These are phyloP conservation scores for Actenoides hombroni DNA, from an alignment of 2,113 vertebrate species.

Conservation along the genomic window DNA sequence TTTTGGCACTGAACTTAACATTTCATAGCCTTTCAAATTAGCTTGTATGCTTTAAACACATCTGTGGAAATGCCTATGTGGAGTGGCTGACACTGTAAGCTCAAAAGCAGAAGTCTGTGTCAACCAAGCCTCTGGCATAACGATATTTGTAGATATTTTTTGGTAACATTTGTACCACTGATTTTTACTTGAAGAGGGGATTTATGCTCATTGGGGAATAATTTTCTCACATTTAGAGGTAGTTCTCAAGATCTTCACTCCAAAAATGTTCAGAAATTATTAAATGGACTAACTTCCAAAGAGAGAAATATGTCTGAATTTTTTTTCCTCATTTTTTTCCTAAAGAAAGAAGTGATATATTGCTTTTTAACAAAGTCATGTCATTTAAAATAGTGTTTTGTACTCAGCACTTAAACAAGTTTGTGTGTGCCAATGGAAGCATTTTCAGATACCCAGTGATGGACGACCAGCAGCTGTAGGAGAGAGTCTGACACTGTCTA, in stretches of 20 bases:
- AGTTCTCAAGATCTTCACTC: not conserved
- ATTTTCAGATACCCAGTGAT: not conserved
- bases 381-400: not conserved
- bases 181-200: not conserved
- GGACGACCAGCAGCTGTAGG: not conserved
- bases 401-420: not conserved
- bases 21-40: not conserved
- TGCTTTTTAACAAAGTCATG: not conserved
- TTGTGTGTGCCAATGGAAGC: not conserved
- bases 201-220: not conserved
- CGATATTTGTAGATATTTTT: not conserved
- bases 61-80: not conserved
- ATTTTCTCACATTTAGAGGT: not conserved
- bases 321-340: not conserved
- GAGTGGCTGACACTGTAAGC: not conserved
- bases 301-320: not conserved
- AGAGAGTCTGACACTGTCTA: not conserved
- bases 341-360: not conserved
- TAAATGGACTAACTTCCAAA: not conserved
- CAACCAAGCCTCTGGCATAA: accelerated
- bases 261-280: not conserved
- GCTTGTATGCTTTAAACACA: not conserved
- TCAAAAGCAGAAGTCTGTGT: not conserved
- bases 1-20: not conserved
- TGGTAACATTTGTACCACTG: not conserved